Base-by-base conservation (phyloP, 2,888 invertebrate genomes). In the Caenorhabditis virilis region DNA sequence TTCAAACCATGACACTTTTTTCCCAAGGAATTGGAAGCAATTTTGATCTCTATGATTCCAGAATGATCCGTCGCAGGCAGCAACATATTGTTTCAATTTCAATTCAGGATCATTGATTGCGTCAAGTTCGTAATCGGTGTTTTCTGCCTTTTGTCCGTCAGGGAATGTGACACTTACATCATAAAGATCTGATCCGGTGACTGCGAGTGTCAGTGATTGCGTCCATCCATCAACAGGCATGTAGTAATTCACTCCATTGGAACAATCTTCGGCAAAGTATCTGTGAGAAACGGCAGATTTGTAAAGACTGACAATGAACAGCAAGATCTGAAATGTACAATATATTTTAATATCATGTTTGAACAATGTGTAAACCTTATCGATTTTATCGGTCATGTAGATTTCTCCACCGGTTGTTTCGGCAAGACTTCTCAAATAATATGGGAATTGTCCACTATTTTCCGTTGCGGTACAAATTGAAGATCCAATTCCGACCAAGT, bases 211-310 rank as follows among this genome's bases (percentile, higher is more conserved):
- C 41, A 78, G 54, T 5, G 76, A 63, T 43, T 78, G 74, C 30
- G 78, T 69, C 66, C 59, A 58, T 30, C 71, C 67, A 26, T 78
- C 78, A 9, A 78, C 72, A n/a, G 78, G 74, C 64, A 78, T 66
- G 51, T 74, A 72, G 35, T 62, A 54, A 2, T 49, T 56, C 2
- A 45, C 47, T 11, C 27, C 26, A 5, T 45, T 15, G 2, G 65
- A 55, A 36, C 77, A 77, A 23, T 75, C 74, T 2, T 56, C 59
- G 22, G 52, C 46, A 27, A 42, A 61, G 30, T 62, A 51, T 50
- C 53, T 54, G 46, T 59, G 64, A 16, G 67, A 56, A 6, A 74
- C 59, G 0, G 77, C 70, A 7, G 76, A 71, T 22, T 71, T 69
- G 64, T 77, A 77, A 53, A 65, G 39, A n/a, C 72, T 61, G 25